phyloP scores from a whole-genome alignment of 2,113 vertebrate species.

The Daboia siamensis region DNA sequence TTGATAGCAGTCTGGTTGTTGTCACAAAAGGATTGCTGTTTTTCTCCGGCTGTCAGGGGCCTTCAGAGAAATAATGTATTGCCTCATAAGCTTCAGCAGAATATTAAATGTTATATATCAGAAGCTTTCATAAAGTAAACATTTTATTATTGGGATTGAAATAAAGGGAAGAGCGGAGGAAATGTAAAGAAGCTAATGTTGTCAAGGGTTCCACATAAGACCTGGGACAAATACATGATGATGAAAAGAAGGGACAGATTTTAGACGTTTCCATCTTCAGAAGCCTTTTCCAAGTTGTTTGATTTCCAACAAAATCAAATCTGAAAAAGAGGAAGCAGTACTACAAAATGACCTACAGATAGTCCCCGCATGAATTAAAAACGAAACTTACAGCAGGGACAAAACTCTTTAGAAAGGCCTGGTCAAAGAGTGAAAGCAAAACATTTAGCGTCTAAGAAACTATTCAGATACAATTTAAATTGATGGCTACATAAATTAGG shows the following conservation, averaged over 20 bases:
- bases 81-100: slow-evolving; percentile 21
- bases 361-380: not conserved
- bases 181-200: slow-evolving; percentile 15
- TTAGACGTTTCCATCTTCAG: slow-evolving; percentile 20
- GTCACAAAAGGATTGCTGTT: not conserved
- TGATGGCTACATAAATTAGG: not conserved
- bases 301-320: not conserved
- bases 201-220: not conserved
- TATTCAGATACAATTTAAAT: not conserved
- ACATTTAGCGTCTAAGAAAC: not conserved
- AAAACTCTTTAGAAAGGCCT: not conserved
- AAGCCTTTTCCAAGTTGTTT: slow-evolving; percentile 22
- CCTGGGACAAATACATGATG: not conserved
- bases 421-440: not conserved
- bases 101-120: slow-evolving; percentile 21
- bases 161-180: not conserved
- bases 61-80: not conserved
- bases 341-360: not conserved
- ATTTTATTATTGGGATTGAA: not conserved
- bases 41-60: not conserved
- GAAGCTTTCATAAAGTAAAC: slow-evolving; percentile 10
- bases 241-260: not conserved
- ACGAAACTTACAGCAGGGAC: not conserved
- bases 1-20: slow-evolving; percentile 3
- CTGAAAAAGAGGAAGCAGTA: not conserved